phyloP scores from a whole-genome alignment of 2,113 vertebrate genomes.

The Charadrius vociferus region DNA sequence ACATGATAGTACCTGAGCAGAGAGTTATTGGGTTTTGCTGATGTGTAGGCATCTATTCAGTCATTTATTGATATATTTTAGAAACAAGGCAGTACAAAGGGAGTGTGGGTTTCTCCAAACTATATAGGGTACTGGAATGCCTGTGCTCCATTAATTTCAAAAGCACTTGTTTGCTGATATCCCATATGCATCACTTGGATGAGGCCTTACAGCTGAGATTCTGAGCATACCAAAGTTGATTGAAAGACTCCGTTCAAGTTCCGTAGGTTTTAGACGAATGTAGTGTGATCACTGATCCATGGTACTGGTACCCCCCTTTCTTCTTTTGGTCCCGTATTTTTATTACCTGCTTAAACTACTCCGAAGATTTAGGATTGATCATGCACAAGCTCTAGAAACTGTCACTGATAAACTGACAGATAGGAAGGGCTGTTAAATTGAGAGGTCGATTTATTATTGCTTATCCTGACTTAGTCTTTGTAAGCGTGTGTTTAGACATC shows the following conservation, averaged over 20 bases:
- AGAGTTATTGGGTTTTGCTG: not conserved
- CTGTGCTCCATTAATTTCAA: not conserved
- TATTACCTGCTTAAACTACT: not conserved
- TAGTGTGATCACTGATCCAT: not conserved
- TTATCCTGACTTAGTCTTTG: not conserved
- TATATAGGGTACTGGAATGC: rapidly evolving
- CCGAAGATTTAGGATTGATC: not conserved
- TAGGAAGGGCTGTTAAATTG: not conserved
- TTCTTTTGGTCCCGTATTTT: not conserved
- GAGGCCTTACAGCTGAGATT: not conserved
- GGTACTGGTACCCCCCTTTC: not conserved
- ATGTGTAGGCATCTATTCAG: not conserved
- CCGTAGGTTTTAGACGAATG: not conserved
- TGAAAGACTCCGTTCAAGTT: not conserved
- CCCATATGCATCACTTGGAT: not conserved
- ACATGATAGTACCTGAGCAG: not conserved
- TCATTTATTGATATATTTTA: not conserved
- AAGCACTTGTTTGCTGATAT: not conserved
- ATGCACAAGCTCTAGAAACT: not conserved
- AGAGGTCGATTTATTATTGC: not conserved
- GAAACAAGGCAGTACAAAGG: not conserved
- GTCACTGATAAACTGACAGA: not conserved
- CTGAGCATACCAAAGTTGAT: not conserved
- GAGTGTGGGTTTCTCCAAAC: not conserved
- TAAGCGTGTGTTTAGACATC: not conserved